A percentile compares a stretch with the other conserved stretches of the same genome.
These are phyloP conservation scores for Mus pahari DNA, from an alignment of 2,113 vertebrate species.

Conservation along the genomic window DNA sequence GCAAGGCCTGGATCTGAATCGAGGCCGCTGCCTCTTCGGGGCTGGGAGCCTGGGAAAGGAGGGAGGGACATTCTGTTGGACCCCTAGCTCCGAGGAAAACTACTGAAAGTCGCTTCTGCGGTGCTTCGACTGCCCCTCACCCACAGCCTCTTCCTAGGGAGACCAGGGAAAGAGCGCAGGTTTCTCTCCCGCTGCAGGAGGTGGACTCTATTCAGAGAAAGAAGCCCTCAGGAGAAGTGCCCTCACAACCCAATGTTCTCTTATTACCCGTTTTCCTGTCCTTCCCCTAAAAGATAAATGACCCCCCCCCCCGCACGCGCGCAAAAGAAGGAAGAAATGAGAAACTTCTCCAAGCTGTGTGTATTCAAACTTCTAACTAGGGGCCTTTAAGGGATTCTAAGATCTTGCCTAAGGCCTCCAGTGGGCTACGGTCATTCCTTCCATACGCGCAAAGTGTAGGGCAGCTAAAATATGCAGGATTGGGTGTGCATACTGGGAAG, in stretches of 20 bases:
- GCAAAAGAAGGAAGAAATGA: not conserved
- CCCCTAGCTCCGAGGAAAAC: not conserved
- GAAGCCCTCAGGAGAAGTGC: not conserved
- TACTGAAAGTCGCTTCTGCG: not conserved
- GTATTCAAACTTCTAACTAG: not conserved
- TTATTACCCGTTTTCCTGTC: not conserved
- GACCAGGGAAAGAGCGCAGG: not conserved
- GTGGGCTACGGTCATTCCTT: rapidly evolving
- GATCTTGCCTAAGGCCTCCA: not conserved
- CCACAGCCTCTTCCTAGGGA: not conserved
- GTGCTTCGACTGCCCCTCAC: not conserved
- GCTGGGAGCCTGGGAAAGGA: not conserved
- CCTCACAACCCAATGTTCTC: not conserved
- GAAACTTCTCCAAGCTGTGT: not conserved
- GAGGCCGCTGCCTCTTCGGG: not conserved
- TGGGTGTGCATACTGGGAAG: not conserved
- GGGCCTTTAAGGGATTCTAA: not conserved
- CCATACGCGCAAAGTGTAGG: not conserved
- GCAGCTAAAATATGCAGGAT: not conserved
- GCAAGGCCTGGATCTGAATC: conserved; percentile 53
- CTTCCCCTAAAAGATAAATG: conserved; percentile 8
- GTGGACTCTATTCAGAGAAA: not conserved
- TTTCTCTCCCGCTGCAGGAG: not conserved
- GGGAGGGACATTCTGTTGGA: not conserved
- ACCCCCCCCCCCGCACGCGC: not conserved